A percentile compares a stretch with the other conserved stretches of the same genome.
These are phyloP conservation scores for Clarias magur DNA, from an alignment of 2,113 vertebrate species.

Conservation along the genomic window DNA sequence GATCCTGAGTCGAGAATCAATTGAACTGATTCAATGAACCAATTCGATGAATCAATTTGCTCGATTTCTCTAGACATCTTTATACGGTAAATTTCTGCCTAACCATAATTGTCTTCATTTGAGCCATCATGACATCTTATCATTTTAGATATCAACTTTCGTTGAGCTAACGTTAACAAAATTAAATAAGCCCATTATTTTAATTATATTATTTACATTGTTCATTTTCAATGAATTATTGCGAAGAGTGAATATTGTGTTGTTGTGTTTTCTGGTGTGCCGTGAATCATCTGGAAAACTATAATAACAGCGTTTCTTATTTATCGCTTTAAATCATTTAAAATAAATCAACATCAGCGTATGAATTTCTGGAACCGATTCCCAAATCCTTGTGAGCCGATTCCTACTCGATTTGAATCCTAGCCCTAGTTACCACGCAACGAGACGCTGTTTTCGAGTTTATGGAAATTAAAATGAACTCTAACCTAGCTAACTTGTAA, in stretches of 20 bases:
- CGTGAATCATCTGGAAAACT: background rate
- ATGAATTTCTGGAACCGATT: background rate
- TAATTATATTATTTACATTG: no score
- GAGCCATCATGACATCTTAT: background rate
- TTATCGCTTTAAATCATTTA: background rate
- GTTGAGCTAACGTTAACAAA: background rate
- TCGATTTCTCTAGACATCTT: background rate
- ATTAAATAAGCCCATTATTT: background rate
- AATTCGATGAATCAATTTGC: background rate
- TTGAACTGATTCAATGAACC: background rate
- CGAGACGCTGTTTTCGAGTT: slow-evolving; percentile 33
- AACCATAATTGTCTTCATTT: background rate
- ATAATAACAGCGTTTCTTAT: background rate
- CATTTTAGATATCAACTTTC: background rate
- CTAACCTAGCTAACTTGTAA: background rate
- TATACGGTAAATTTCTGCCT: background rate
- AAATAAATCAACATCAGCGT: background rate
- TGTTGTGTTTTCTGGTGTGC: background rate
- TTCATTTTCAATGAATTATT: no score
- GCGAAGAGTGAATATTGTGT: background rate
- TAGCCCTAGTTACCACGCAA: slow-evolving; percentile 49
- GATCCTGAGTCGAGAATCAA: background rate
- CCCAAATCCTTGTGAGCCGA: background rate
- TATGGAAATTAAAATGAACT: background rate
- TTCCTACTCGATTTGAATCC: background rate